Percentiles rank a stretch among this genome's conserved stretches.
phyloP scores from a whole-genome alignment of 1,140 invertebrate species.

The Drosophila triauraria region DNA sequence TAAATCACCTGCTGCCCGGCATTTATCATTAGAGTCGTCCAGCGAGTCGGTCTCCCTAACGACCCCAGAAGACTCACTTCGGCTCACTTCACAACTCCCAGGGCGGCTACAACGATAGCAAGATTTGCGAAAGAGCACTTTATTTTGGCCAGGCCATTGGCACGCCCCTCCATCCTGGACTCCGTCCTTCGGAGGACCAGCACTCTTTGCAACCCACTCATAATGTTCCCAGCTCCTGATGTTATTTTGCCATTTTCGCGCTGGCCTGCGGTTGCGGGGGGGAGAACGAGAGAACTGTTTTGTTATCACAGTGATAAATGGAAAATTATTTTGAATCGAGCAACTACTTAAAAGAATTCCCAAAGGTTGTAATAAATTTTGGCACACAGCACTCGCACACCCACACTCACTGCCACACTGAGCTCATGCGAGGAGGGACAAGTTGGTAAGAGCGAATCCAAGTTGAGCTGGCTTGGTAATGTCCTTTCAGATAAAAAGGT shows the following conservation, averaged over 20 bases:
- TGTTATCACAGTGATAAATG: slow-evolving; percentile 84
- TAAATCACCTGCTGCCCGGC: slow-evolving; percentile 82
- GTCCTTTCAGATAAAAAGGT: slow-evolving; percentile 78
- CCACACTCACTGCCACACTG: slow-evolving; percentile 4
- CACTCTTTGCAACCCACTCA: slow-evolving; percentile 44
- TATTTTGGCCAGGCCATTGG: slow-evolving; percentile 65
- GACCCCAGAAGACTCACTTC: slow-evolving; percentile 50
- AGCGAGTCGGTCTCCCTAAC: slow-evolving; percentile 49
- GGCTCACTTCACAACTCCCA: slow-evolving; percentile 44
- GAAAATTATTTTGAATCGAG: slow-evolving; percentile 84
- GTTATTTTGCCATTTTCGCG: slow-evolving; percentile 82
- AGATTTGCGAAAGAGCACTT: slow-evolving; percentile 79
- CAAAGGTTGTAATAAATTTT: slow-evolving; percentile 83
- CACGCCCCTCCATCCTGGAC: slow-evolving; percentile 58
- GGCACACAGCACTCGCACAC: slow-evolving; percentile 42
- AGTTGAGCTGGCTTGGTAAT: slow-evolving; percentile 71
- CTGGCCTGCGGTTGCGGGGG: slow-evolving; percentile 27
- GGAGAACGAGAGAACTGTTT: slow-evolving; percentile 76
- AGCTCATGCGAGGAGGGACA: slow-evolving; percentile 51
- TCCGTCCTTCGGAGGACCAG: slow-evolving; percentile 13
- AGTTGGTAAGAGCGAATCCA: slow-evolving; percentile 51
- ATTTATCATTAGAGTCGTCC: slow-evolving; percentile 73
- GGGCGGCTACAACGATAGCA: slow-evolving; percentile 44
- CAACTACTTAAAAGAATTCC: slow-evolving; percentile 84
- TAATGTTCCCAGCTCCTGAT: slow-evolving; percentile 61